Conservation (phyloP, 2,888 invertebrate genomes). For the Apotomis turbidana region DNA sequence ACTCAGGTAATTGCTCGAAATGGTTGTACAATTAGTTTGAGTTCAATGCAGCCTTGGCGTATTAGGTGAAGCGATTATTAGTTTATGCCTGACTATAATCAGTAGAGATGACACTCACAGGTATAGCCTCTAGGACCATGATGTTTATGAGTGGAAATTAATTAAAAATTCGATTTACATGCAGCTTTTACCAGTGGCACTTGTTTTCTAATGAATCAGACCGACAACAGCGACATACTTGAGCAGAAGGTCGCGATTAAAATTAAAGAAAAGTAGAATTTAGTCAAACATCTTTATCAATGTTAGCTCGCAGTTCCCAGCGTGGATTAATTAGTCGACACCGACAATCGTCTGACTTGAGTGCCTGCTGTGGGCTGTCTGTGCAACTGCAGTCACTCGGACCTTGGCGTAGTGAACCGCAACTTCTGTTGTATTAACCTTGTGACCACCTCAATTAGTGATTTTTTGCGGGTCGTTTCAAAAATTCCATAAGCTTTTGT, state of each 20-base stretch:
- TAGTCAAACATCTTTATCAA: background rate
- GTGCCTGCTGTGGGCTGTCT: background rate
- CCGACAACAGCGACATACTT: background rate
- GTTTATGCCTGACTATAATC: no score
- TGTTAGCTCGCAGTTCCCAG: conserved; percentile 1
- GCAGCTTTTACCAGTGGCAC: no score
- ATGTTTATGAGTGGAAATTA: background rate
- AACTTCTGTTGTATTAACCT: background rate
- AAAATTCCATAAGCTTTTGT: no score
- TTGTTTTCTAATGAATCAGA: background rate
- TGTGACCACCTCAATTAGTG: background rate
- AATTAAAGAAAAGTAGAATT: background rate
- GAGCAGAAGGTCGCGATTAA: background rate
- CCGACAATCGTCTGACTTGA: conserved; percentile 1
- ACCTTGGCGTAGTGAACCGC: background rate
- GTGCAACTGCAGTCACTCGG: background rate
- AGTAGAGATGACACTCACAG: no score
- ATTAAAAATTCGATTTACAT: background rate
- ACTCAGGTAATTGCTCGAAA: no score
- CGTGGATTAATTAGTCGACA: background rate
- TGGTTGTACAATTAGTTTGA: no score
- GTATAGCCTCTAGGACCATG: no score
- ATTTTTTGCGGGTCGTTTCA: no score
- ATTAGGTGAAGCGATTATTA: no score
- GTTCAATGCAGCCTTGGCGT: no score